phyloP scores from a whole-genome alignment of 2,888 invertebrate species.

The Nycteola revayana region DNA sequence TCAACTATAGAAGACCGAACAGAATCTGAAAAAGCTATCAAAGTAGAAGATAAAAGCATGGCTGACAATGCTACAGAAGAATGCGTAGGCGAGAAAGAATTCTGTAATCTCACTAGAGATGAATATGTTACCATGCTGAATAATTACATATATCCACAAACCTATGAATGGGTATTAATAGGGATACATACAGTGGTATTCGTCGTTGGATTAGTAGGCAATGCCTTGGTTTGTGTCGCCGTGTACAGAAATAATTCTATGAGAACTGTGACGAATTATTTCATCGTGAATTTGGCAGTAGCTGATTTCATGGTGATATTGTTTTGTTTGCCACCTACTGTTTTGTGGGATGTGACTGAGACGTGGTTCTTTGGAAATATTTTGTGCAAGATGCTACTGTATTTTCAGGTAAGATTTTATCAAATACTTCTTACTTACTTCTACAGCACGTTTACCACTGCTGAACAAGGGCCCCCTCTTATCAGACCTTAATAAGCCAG shows the following conservation, averaged over 20 bases:
- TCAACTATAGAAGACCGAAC: neutral
- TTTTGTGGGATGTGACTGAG: conserved; percentile 94
- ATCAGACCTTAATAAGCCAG: too few species aligned
- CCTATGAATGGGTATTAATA: conserved; percentile 90
- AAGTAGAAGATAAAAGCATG: conserved; percentile 10
- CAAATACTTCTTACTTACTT: too few species aligned
- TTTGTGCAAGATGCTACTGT: conserved; percentile 93
- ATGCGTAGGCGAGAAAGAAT: conserved; percentile 66
- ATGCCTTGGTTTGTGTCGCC: conserved; percentile 92
- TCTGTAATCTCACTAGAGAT: conserved; percentile 75
- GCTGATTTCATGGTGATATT: conserved; percentile 95
- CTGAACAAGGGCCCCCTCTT: too few species aligned
- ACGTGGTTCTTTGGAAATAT: conserved; percentile 95
- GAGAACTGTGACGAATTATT: conserved; percentile 96
- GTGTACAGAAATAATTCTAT: conserved; percentile 93
- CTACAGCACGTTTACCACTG: too few species aligned
- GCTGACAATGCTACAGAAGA: conserved; percentile 34
- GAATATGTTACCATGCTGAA: conserved; percentile 83
- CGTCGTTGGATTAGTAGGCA: conserved; percentile 90
- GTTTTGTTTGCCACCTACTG: conserved; percentile 93
- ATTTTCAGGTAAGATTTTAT: conserved; percentile 93
- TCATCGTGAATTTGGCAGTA: conserved; percentile 93
- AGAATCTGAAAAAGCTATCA: neutral
- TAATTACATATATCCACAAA: conserved; percentile 85
- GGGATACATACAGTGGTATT: conserved; percentile 89